Evolutionary conservation across 2,888 invertebrate genomes (phyloP).

Genomic region (Heliconius charithonia): DNA sequence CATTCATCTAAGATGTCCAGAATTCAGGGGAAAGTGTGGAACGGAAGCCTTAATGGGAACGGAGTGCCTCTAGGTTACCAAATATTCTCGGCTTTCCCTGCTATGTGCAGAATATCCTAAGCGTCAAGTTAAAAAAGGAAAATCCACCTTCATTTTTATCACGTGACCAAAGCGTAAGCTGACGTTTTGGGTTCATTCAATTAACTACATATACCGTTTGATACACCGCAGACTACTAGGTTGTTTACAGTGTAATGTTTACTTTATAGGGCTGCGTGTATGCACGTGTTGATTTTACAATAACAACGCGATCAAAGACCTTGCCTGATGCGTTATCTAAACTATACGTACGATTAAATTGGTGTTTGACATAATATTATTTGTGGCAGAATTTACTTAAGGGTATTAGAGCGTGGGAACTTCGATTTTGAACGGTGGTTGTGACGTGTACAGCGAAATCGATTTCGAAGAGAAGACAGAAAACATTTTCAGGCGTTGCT

Average conservation of each 20-base stretch:
- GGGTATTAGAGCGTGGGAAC: constrained; percentile 7
- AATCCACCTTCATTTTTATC: neutral
- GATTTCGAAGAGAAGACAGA: neutral
- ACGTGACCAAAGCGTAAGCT: constrained; percentile 42
- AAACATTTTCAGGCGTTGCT: neutral
- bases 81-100: too few species aligned
- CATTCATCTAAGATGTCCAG: too few species aligned
- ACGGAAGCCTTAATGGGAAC: too few species aligned
- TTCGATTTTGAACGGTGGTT: neutral
- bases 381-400: constrained; percentile 37
- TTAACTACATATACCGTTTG: constrained; percentile 50
- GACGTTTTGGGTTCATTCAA: constrained; percentile 58
- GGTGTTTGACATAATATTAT: constrained; percentile 53
- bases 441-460: neutral
- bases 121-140: too few species aligned
- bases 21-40: too few species aligned
- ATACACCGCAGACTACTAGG: constrained; percentile 48
- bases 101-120: too few species aligned
- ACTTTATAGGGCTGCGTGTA: constrained; percentile 42
- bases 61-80: too few species aligned
- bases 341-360: constrained; percentile 56
- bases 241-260: constrained; percentile 53
- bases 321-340: constrained; percentile 54
- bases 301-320: constrained; percentile 76
- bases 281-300: constrained; percentile 68